Conservation (phyloP, 2,797 vertebrate genomes). For the Lagodon rhomboides region DNA sequence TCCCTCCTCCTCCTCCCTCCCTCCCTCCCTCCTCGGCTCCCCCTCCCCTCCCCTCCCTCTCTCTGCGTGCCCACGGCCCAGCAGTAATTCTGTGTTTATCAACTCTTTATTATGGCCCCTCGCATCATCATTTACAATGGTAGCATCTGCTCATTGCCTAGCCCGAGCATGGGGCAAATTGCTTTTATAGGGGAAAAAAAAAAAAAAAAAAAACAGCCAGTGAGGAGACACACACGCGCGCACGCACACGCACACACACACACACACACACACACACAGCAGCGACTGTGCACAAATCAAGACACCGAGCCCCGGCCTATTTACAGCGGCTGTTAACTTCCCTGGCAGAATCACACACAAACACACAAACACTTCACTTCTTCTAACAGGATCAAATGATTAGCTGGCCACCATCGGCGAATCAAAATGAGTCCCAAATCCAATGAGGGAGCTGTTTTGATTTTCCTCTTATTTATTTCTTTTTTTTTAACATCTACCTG, state of each 20-base stretch:
- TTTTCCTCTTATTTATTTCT: conserved; percentile 47
- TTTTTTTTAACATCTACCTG: conserved; percentile 75
- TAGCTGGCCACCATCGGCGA: conserved; percentile 83
- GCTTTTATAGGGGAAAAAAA: conserved; percentile 87
- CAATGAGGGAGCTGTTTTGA: conserved; percentile 77
- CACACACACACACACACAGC: conserved; percentile 39
- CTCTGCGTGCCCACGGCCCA: conserved; percentile 78
- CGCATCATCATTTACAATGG: conserved; percentile 91
- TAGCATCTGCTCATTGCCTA: conserved; percentile 91
- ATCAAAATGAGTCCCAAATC: conserved; percentile 83
- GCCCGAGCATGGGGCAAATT: conserved; percentile 90
- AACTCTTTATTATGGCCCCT: conserved; percentile 89
- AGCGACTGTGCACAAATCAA: conserved; percentile 81
- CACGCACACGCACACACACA: conserved; percentile 51
- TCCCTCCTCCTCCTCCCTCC: neutral
- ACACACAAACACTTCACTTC: conserved; percentile 81
- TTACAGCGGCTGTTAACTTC: conserved; percentile 84
- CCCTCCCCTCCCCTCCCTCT: conserved; percentile 31
- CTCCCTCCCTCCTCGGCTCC: conserved; percentile 1
- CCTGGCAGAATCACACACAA: conserved; percentile 70
- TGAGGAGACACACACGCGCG: conserved; percentile 79
- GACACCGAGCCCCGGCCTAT: conserved; percentile 80
- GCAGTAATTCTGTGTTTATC: conserved; percentile 91
- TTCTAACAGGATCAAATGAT: conserved; percentile 88
- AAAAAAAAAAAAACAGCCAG: conserved; percentile 84